Evolutionary conservation across 2,888 invertebrate species (phyloP), one percentile per base, ranked within the genome.

Genomic region (Busseola fusca): DNA sequence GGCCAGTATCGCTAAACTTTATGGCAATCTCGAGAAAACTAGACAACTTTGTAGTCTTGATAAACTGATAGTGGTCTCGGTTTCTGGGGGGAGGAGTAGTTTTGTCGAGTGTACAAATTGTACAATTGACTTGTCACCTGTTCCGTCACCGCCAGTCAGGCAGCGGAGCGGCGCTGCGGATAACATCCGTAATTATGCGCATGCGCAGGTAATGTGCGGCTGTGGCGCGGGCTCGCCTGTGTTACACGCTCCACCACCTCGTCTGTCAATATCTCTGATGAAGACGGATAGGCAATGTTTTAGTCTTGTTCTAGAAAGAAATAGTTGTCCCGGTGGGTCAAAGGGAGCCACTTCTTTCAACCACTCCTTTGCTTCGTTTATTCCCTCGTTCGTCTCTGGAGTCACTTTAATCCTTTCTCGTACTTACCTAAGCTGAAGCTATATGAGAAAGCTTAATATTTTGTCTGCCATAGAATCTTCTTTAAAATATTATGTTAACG

Each of bases 241-340:
- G 30, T 84, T 84, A 82, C 62, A 83, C 62, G 83, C 77, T 60
- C 40, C 69, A 57, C 50, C 80, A 84, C 83, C 69, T 82, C 59
- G 37, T 1, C 27, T 64, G 65, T 21, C 42, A 7, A n/a, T 70
- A 69, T 16, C 30, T 58, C 59, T 7, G 40, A 37, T n/a, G 52
- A 3, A 25, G 50, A 73, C 6, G 18, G 34, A 72, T 73, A 10
- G 14, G 21, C 18, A 27, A n/a, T 25, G 50, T 12, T 27, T 50
- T 34, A 59, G 4, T 48, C n/a, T 7, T 21, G 5, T 37, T 21
- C 21, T 27, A 12, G 3, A 25, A 12, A 52, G 25, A 63, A 30
- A n/a, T 30, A 10, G 10, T 16, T 30, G n/a, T n/a, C 6, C 6
- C 16, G 0, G 16, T 5, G 45, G 5, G 9, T 48, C n/a, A 10